Conservation (phyloP, 2,888 invertebrate species). For the Sphaerophoria taeniata region DNA sequence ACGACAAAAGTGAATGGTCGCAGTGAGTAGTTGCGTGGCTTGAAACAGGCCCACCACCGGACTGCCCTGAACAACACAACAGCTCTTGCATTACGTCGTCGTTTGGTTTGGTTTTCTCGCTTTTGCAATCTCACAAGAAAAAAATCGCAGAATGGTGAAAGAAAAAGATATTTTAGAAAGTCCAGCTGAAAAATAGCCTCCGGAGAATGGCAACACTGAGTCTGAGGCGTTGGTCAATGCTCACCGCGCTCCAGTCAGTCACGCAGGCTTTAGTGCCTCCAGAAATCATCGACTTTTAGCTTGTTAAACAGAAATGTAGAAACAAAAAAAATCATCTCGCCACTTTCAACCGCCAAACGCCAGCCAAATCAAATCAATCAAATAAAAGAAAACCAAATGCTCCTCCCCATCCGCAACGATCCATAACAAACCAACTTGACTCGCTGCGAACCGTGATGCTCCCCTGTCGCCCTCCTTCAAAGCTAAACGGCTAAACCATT, state of each 20-base stretch:
- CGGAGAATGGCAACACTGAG: conserved; percentile 53
- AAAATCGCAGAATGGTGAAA: conserved; percentile 39
- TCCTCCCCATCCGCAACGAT: not conserved
- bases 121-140: conserved; percentile 51
- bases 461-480: no score
- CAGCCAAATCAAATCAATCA: conserved; percentile 26
- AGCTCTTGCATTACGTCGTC: conserved; percentile 65
- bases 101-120: conserved; percentile 23
- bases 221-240: conserved; percentile 21
- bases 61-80: conserved; percentile 13
- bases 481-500: not conserved
- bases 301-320: conserved; percentile 4
- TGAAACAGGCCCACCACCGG: not conserved
- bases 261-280: conserved; percentile 32
- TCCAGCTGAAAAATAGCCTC: conserved; percentile 40
- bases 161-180: conserved; percentile 73
- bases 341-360: conserved; percentile 34
- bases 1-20: conserved; percentile 66
- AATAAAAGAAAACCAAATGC: conserved; percentile 26
- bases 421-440: no score
- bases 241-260: not conserved
- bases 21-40: conserved; percentile 61
- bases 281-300: conserved; percentile 7
- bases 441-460: no score
- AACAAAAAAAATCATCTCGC: conserved; percentile 26